Evolutionary conservation across 2,113 vertebrate species (phyloP).

Genomic region (Apodemus sylvaticus): DNA sequence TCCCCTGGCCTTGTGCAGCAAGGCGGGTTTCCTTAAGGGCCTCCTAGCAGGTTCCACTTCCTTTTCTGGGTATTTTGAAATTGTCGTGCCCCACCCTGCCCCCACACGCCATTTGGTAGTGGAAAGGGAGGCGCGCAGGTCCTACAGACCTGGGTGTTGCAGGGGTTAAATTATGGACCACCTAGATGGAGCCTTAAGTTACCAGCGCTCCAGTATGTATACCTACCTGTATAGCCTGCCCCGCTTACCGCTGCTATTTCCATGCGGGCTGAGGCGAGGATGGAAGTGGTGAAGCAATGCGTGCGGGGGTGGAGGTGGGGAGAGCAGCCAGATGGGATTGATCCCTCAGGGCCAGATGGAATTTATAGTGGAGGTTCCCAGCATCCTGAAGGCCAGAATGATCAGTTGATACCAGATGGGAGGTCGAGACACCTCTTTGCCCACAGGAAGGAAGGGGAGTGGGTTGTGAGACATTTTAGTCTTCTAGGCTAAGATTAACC

Average conservation of each 20-base stretch:
- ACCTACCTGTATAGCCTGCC: not conserved
- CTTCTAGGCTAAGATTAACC: slow-evolving; percentile 26
- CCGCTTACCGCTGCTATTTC: slow-evolving; percentile 46
- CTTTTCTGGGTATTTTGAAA: slow-evolving; percentile 70
- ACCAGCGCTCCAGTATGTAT: not conserved
- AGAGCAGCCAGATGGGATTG: slow-evolving; percentile 66
- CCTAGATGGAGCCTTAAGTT: not conserved
- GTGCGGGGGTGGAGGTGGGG: slow-evolving; percentile 47
- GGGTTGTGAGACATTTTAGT: slow-evolving; percentile 19
- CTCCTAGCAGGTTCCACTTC: slow-evolving; percentile 75
- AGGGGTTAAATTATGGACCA: slow-evolving; percentile 52
- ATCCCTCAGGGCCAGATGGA: slow-evolving; percentile 57
- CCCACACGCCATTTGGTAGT: slow-evolving; percentile 29
- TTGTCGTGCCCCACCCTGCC: not conserved
- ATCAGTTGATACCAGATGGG: slow-evolving; percentile 27
- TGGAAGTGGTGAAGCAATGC: slow-evolving; percentile 50
- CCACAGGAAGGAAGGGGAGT: slow-evolving; percentile 14
- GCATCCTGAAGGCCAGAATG: slow-evolving; percentile 13
- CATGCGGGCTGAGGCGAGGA: not conserved
- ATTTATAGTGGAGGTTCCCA: slow-evolving; percentile 54
- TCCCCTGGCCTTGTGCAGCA: not conserved
- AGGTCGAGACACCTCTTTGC: slow-evolving; percentile 17
- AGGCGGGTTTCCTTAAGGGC: slow-evolving; percentile 48
- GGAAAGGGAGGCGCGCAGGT: not conserved
- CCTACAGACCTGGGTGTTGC: slow-evolving; percentile 17